These are phyloP conservation scores for Reticulitermes speratus DNA, from an alignment of 1,140 invertebrate species.

Conservation along the genomic window DNA sequence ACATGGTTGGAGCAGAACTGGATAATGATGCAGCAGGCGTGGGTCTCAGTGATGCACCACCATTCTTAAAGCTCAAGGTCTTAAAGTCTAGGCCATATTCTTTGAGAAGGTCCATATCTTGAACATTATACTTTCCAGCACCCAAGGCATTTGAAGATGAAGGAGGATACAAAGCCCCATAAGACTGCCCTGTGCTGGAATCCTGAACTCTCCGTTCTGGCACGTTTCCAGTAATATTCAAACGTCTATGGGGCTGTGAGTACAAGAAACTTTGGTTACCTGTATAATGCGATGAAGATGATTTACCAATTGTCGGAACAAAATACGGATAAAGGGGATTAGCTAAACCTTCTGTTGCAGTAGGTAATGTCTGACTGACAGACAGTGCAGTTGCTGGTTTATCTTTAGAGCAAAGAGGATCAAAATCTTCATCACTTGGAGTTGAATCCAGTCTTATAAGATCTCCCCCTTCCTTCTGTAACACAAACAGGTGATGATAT, in stretches of 20 bases:
- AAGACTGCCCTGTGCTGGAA: not conserved
- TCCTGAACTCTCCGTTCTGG: not conserved
- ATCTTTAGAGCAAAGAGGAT: constrained; percentile 54
- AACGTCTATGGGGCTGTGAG: not conserved
- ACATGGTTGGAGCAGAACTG: not conserved
- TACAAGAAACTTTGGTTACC: constrained; percentile 25
- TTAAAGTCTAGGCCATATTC: constrained; percentile 44
- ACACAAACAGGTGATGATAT: not conserved
- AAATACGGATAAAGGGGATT: constrained; percentile 63
- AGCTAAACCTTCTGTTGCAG: constrained; percentile 48
- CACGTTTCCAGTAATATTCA: not conserved
- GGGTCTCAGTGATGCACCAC: not conserved
- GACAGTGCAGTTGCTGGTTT: constrained; percentile 33
- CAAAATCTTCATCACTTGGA: constrained; percentile 56
- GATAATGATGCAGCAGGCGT: not conserved
- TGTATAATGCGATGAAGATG: not conserved
- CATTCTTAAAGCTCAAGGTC: constrained; percentile 31
- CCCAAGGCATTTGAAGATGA: not conserved
- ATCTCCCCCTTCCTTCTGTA: constrained; percentile 46
- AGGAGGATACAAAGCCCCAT: not conserved
- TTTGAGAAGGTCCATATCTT: constrained; percentile 34
- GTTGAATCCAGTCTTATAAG: constrained; percentile 60
- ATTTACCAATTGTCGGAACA: constrained; percentile 42
- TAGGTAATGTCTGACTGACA: constrained; percentile 50
- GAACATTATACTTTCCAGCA: not conserved